A percentile compares a stretch with the other conserved stretches of the same genome.
Evolutionary conservation across 2,113 vertebrate species (phyloP).

Genomic region (Platichthys flesus): DNA sequence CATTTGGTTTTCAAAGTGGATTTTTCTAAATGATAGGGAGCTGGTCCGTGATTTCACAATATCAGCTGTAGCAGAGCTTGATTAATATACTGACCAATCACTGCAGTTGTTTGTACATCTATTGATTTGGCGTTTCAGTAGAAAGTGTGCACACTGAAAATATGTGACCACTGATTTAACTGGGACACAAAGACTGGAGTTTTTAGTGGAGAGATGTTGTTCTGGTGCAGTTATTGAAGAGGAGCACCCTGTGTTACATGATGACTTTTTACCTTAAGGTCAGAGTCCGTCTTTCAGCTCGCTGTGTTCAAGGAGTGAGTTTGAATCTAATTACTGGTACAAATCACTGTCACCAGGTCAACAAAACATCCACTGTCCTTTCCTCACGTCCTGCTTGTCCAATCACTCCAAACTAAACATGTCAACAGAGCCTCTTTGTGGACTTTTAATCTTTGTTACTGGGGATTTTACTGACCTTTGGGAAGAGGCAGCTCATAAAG

Average conservation of each 20-base stretch:
- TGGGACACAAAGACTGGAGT: background rate
- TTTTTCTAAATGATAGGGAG: no score
- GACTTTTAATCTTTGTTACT: background rate
- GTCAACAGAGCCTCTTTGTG: background rate
- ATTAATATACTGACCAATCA: no score
- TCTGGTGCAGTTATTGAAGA: conserved; percentile 8
- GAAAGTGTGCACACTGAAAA: no score
- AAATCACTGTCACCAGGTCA: background rate
- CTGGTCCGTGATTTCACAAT: no score
- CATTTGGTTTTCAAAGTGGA: no score
- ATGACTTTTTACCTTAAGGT: conserved; percentile 12
- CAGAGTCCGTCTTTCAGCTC: conserved; percentile 28
- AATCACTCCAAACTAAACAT: background rate
- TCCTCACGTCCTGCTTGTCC: background rate
- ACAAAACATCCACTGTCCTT: background rate
- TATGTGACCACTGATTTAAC: no score
- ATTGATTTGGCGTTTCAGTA: no score
- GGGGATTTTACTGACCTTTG: background rate
- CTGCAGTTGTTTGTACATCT: no score
- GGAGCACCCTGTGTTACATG: conserved; percentile 27
- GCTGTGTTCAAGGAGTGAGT: background rate
- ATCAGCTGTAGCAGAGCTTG: no score
- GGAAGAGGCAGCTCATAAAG: background rate
- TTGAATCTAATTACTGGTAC: background rate
- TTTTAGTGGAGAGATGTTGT: conserved; percentile 7